These are phyloP conservation scores for Cryptocephalus primarius DNA, from an alignment of 2,888 invertebrate genomes.

Conservation along the genomic window DNA sequence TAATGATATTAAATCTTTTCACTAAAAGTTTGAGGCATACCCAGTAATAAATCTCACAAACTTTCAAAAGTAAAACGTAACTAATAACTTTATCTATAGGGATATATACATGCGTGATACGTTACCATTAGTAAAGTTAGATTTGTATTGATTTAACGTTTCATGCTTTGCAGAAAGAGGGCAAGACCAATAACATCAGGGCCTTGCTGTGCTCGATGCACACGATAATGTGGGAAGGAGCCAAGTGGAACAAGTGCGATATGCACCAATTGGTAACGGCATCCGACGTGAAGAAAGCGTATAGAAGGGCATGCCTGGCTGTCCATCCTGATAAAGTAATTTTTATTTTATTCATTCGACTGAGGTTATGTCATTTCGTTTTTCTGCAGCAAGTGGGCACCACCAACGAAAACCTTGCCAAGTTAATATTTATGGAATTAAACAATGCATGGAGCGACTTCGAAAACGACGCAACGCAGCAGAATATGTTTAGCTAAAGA, in stretches of 20 bases:
- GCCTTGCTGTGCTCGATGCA: conserved; percentile 91
- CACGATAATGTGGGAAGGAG: conserved; percentile 85
- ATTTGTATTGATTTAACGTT: no score
- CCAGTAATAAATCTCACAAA: no score
- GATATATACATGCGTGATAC: no score
- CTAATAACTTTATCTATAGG: no score
- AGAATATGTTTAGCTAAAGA: conserved; percentile 47
- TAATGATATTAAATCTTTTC: background rate
- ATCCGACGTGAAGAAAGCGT: conserved; percentile 91
- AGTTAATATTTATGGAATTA: conserved; percentile 95
- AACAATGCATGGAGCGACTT: conserved; percentile 99
- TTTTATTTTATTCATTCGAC: background rate
- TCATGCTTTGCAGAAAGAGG: conserved; percentile 61
- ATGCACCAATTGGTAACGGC: conserved; percentile 91
- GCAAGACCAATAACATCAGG: conserved; percentile 93
- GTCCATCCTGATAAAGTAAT: conserved; percentile 97
- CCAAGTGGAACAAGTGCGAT: conserved; percentile 85
- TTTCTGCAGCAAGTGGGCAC: conserved; percentile 76
- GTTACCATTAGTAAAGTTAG: no score
- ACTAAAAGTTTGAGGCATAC: no score
- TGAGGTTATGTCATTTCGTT: conserved; percentile 3
- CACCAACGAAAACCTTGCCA: conserved; percentile 85
- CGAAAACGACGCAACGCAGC: conserved; percentile 71
- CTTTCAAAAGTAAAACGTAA: no score
- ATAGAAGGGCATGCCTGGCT: conserved; percentile 89